These are phyloP conservation scores for Empis livida DNA, from an alignment of 2,888 invertebrate genomes.

Conservation along the genomic window DNA sequence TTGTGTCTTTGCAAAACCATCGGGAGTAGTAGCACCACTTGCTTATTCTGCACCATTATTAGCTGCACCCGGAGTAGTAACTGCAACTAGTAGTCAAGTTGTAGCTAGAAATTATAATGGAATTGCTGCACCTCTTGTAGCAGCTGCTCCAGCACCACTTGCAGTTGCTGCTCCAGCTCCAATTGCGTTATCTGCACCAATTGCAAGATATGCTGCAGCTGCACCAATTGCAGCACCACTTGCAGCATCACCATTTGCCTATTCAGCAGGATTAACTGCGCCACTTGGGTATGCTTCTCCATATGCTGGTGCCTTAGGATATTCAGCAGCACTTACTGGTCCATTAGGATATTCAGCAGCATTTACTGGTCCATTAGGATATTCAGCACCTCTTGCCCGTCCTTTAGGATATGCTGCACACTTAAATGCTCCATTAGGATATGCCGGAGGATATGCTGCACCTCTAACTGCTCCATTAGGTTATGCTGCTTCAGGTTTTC, in stretches of 20 bases:
- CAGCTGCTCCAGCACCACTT: constrained; percentile 1
- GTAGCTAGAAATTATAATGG: constrained; percentile 13
- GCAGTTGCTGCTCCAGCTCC: constrained; percentile 35
- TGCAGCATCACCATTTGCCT: constrained; percentile 1
- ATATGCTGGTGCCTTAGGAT: background rate
- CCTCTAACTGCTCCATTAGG: background rate
- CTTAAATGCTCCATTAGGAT: background rate
- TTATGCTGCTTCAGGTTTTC: background rate
- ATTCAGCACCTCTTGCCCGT: background rate
- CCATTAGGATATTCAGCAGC: background rate
- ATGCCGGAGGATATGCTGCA: background rate
- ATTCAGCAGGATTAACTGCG: no score
- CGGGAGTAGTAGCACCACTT: constrained; percentile 16
- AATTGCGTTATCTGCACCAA: constrained; percentile 48
- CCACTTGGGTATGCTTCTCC: background rate
- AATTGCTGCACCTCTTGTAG: constrained; percentile 8
- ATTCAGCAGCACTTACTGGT: background rate
- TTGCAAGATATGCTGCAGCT: constrained; percentile 42
- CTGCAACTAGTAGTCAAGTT: constrained; percentile 12
- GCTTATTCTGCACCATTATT: constrained; percentile 14
- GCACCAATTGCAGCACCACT: constrained; percentile 1
- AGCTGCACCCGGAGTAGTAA: constrained; percentile 12
- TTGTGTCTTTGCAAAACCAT: constrained; percentile 12
- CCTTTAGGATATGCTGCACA: background rate
- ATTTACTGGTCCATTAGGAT: background rate